Evolutionary conservation across 2,797 vertebrate species (phyloP).

Genomic region (Borostomias antarcticus): DNA sequence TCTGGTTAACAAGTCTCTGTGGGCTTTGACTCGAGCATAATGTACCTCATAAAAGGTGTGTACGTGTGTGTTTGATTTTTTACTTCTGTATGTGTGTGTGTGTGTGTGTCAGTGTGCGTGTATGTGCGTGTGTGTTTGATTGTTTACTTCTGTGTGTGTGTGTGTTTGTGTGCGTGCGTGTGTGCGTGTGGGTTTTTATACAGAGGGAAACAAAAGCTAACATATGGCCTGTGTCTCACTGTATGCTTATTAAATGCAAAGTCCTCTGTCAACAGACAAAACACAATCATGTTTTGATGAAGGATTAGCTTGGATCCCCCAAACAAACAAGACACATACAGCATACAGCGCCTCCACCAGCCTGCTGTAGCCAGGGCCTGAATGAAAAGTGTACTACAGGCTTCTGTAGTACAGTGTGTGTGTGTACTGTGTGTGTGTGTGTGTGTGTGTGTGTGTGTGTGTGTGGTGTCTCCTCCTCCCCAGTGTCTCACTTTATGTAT

Average conservation of each 20-base stretch:
- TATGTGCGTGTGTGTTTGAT: slow-evolving; percentile 12
- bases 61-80: not conserved
- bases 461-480: too few species aligned
- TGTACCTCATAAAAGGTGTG: not conserved
- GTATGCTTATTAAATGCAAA: slow-evolving; percentile 64
- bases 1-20: not conserved
- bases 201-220: slow-evolving; percentile 54
- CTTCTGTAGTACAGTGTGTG: too few species aligned
- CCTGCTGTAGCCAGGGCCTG: too few species aligned
- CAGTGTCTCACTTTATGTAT: too few species aligned
- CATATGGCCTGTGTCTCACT: slow-evolving; percentile 45
- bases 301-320: slow-evolving; percentile 37
- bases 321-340: slow-evolving; percentile 16
- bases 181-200: slow-evolving; percentile 27
- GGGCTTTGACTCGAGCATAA: not conserved
- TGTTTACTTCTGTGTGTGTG: slow-evolving; percentile 4
- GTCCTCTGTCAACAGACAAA: slow-evolving; percentile 53
- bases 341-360: not conserved
- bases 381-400: too few species aligned
- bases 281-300: slow-evolving; percentile 55
- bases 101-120: slow-evolving; percentile 4
- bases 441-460: too few species aligned
- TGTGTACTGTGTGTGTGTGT: too few species aligned
- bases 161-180: slow-evolving; percentile 11
- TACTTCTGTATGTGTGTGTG: not conserved